Evolutionary conservation across 1,140 invertebrate genomes (phyloP), one percentile per base, ranked within the genome.

Genomic region (Zaprionus taronus): DNA sequence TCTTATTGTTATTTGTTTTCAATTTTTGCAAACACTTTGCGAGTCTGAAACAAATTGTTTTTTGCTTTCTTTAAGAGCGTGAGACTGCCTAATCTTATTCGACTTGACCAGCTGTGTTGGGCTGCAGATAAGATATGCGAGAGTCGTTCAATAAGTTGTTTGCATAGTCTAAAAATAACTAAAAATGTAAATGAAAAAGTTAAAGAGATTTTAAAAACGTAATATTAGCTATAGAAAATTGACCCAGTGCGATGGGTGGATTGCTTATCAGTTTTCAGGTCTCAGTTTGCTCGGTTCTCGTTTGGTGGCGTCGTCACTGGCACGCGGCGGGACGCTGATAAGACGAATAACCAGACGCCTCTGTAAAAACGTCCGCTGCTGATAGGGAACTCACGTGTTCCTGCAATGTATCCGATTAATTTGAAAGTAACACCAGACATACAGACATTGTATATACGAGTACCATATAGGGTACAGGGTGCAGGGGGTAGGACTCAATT

Each of bases 321-420:
- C 83, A 86, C 83, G 83, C 80, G 83, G 83, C 83, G 72, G 47
- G 57, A 63, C 49, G 63, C 70, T 86, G 83, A 86, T 86, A 83
- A 77, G 80, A 36, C 70, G 82, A 66, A 67, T 44, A 63, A 63
- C 36, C 64, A 72, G 83, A 87, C 73, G 84, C 20, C 80, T 77
- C 62, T 63, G 56, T 58, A 51, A 56, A 38, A 41, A 5, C 56
- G 55, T 60, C 31, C 15, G 57, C 31, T 57, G 55, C 60, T 76
- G 61, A 72, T 76, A 72, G 38, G 53, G 15, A 11, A 28, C 83
- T 85, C 83, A 86, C 83, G 83, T 86, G 83, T 86, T 83, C 63
- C 73, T 75, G 77, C 73, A 76, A 65, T 71, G 73, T 76, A 76
- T 76, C 73, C 73, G 73, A 72, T 60, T 44, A n/a, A 75, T 63